A percentile compares a stretch with the other conserved stretches of the same genome.
Conservation (phyloP, 92 coral and sea anemone genomes). For the Bergia puertoricense region DNA sequence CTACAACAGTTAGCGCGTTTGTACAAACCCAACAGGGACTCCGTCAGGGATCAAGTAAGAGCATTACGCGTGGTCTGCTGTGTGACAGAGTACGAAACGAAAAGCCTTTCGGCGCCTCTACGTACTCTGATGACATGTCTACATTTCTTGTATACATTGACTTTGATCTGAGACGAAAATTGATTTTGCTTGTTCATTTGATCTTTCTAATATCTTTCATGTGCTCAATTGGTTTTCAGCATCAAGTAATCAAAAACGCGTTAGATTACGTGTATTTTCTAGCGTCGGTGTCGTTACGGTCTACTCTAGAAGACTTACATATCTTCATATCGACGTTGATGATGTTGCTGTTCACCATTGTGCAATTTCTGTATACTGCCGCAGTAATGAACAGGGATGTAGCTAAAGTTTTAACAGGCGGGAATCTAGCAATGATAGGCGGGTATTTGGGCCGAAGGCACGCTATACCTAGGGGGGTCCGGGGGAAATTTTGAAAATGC, state of each 20-base stretch:
- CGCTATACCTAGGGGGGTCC: too few relatives aligned
- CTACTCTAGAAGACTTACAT: background rate
- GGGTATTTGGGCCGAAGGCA: too few relatives aligned
- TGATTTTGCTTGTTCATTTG: background rate
- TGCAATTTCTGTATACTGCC: background rate
- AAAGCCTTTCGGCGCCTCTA: background rate
- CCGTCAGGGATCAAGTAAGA: too few relatives aligned
- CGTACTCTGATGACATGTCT: background rate
- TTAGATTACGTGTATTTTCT: too few relatives aligned
- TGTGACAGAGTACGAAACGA: background rate
- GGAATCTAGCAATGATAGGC: too few relatives aligned
- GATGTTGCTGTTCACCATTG: background rate
- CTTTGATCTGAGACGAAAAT: too few relatives aligned
- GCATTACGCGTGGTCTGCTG: background rate
- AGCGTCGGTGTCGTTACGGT: background rate
- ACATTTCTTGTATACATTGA: background rate
- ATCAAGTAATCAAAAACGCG: background rate
- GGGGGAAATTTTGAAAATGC: too few relatives aligned
- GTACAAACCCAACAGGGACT: too few relatives aligned
- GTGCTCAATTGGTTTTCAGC: background rate
- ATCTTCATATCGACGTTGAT: background rate
- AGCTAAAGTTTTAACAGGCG: background rate
- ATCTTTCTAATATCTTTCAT: background rate
- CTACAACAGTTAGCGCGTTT: too few relatives aligned
- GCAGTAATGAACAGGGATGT: background rate